Base-by-base conservation (phyloP, 1,140 invertebrate genomes). In the Streblospio benedicti region DNA sequence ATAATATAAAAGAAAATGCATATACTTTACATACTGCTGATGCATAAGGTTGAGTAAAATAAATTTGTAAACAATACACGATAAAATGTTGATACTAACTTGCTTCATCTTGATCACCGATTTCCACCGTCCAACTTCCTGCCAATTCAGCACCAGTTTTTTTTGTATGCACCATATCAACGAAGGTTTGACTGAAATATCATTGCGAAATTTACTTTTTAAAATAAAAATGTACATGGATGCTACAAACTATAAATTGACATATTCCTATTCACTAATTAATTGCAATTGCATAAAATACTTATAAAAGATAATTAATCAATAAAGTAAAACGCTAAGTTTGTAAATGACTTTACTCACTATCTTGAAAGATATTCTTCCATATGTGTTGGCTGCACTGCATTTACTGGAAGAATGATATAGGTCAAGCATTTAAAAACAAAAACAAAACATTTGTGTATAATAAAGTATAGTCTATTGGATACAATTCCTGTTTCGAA, bases 101-200 rank as follows among this genome's bases (percentile, higher is more conserved):
- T 31, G 90, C 90, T 80, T 97, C 93, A 82, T 98, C 94, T 80
- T 96, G 87, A 73, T 96, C 93, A n/a, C 95, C 95, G 45, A 97
- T 90, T 54, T 89, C 87, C 6, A 97, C 93, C 5, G 77, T 76
- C 71, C 79, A 83, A 65, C 81, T 82, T 6, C 78, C 82, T 30
- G 79, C 72, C n/a, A 83, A 69, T 60, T 80, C 72, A 20, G 76
- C 71, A 53, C 76, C 74, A 35, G 69, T 71, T 1, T 68, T 57
- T 62, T 78, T 78, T 6, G 69, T 64, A 43, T 88, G 83, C 62
- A 93, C 83, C 69, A 90, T 82, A 65, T 87, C 81, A 23, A 89
- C 86, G 71, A 86, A 87, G 59, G 85, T 84, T 79, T 90, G 85
- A 76, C 93, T 97, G 63, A 6, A 64, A 59, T 60, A 57, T 53